Evolutionary conservation across 2,797 vertebrate species (phyloP).

Genomic region (Propithecus perrieri): DNA sequence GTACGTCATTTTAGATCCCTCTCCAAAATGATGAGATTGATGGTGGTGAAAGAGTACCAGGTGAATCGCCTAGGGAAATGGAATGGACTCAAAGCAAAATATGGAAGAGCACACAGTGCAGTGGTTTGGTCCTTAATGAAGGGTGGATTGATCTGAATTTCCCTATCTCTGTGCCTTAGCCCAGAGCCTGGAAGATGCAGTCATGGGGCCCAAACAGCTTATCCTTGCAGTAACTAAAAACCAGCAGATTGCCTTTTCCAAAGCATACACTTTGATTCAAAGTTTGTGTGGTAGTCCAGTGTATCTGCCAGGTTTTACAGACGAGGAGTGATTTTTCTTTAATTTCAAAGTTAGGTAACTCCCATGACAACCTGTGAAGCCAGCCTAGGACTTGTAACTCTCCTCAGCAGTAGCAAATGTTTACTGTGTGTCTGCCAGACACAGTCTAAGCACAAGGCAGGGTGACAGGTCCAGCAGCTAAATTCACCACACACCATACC

Average conservation of each 20-base stretch:
- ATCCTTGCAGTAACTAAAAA: background rate
- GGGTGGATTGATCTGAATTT: slow-evolving; percentile 1
- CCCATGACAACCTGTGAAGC: background rate
- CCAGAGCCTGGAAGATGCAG: slow-evolving; percentile 1
- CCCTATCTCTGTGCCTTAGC: background rate
- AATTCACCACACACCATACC: background rate
- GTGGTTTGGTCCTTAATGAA: slow-evolving; percentile 43
- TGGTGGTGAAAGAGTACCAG: slow-evolving; percentile 55
- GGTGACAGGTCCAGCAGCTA: background rate
- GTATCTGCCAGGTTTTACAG: slow-evolving; percentile 16
- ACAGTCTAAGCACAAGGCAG: background rate
- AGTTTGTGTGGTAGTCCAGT: background rate
- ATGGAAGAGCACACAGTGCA: background rate
- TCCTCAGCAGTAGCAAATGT: background rate
- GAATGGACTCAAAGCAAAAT: slow-evolving; percentile 12
- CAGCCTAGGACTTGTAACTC: background rate
- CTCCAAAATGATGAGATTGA: slow-evolving; percentile 54
- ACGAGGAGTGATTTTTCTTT: slow-evolving; percentile 34
- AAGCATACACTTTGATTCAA: slow-evolving; percentile 3
- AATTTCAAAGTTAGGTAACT: background rate
- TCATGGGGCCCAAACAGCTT: background rate
- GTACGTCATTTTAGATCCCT: slow-evolving; percentile 35
- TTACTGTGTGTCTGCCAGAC: background rate
- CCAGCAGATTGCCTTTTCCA: background rate
- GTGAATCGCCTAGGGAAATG: slow-evolving; percentile 46